phyloP scores from a whole-genome alignment of 1,140 invertebrate species.

The Branchinecta lynchi region DNA sequence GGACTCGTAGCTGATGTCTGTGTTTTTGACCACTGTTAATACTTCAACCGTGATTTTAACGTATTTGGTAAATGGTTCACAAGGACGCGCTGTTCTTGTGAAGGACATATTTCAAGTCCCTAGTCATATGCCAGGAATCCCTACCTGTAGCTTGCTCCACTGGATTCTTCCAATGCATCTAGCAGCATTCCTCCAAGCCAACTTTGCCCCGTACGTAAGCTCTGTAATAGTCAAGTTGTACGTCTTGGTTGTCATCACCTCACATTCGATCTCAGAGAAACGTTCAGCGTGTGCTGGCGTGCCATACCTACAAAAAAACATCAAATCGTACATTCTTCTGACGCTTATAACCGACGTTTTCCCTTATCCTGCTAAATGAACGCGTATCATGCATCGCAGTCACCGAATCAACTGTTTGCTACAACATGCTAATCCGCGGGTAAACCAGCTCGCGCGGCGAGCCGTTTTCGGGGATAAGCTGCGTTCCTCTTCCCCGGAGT shows the following conservation, averaged over 20 bases:
- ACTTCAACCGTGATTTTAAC: too few relatives aligned
- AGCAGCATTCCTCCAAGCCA: constrained; percentile 38
- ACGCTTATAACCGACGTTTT: neutral
- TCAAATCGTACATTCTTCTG: neutral
- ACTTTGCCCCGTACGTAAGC: constrained; percentile 35
- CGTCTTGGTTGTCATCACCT: constrained; percentile 31
- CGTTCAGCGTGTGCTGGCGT: constrained; percentile 34
- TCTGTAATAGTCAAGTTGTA: constrained; percentile 36
- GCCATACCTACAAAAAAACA: constrained; percentile 50
- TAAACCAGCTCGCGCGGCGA: too few relatives aligned
- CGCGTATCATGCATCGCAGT: too few relatives aligned
- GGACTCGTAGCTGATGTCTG: too few relatives aligned
- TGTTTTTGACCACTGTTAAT: too few relatives aligned
- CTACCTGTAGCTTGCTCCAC: constrained; percentile 37
- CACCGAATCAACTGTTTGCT: too few relatives aligned
- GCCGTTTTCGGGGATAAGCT: too few relatives aligned
- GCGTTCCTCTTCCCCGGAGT: too few relatives aligned
- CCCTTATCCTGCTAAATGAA: neutral
- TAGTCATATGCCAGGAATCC: neutral
- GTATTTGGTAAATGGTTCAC: neutral
- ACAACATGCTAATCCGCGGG: too few relatives aligned
- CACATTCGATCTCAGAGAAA: constrained; percentile 57
- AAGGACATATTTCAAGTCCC: too few relatives aligned
- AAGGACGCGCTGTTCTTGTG: neutral
- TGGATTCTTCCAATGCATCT: constrained; percentile 39